Base-by-base conservation (phyloP, 2,113 vertebrate genomes). In the Coturnix japonica region DNA sequence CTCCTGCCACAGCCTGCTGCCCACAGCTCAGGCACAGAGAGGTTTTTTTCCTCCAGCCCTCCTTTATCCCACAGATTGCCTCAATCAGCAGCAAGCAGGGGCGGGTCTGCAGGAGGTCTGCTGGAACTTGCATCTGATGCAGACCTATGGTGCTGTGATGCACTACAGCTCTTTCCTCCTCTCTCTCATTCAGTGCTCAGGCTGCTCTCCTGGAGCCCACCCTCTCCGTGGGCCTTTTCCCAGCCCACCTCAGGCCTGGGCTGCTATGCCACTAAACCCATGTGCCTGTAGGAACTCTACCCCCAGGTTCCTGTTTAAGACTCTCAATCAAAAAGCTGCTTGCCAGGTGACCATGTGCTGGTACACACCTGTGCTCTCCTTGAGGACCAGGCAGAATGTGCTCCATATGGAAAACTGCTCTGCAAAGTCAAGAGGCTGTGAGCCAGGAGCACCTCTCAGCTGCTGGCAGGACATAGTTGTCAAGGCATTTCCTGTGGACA, bases 121-220 rank as follows among this genome's bases (percentile, higher is more conserved):
- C 33, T 28, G 33, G 65, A 82, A 2, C 57, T 25, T 22, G n/a
- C 0, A 1, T 35, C 39, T 6, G 49, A 74, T 16, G 33, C 30
- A 7, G 1, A 30, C 13, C 8, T 28, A 31, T 8, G 25, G 20
- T 54, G 33, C 41, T 21, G 46, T 22, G 54, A 35, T 2, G 1
- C 13, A 33, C 46, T 1, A 1, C 61, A 9, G 11, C 10, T 33
- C 54, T 4, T 31, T 43, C 44, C 53, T 13, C 11, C 26, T 35
- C 33, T 9, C 37, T 33, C 21, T 26, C 18, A 13, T 2, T 7
- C 1, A 4, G 17, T 0, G 2, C 22, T 11, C 41, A 43, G 41
- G 43, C 21, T 46, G 43, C 8, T 56, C 30, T 23, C 30, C 49
- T 57, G 4, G 1, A 75, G 47, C n/a, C 31, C 41, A n/a, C 10